Percentiles rank a stretch among this genome's conserved stretches.
Evolutionary conservation across 64 coral and sea anemone genomes (phyloP).

Genomic region (Pocillopora damicornis): DNA sequence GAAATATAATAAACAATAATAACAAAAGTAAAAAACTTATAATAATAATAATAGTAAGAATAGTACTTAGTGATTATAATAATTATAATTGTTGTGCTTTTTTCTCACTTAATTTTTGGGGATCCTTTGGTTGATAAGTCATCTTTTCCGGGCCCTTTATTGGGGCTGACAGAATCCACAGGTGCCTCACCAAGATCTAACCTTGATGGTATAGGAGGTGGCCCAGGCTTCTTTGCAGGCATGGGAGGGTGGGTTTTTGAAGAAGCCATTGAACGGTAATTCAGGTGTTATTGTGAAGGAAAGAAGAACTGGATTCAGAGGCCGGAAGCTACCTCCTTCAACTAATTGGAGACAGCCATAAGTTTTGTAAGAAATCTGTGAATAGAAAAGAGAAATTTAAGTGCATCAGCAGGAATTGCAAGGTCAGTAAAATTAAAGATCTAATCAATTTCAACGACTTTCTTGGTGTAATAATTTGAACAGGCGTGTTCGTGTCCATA

Average conservation of each 20-base stretch:
- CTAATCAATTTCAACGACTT: too few relatives aligned
- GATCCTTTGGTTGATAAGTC: conserved; percentile 1
- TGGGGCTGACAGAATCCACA: background rate
- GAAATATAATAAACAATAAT: background rate
- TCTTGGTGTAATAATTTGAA: too few relatives aligned
- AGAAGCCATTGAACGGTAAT: background rate
- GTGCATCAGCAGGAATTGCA: too few relatives aligned
- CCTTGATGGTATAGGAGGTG: conserved; percentile 55
- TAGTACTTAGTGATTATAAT: too few relatives aligned
- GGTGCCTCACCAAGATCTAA: conserved; percentile 51
- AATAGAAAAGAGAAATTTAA: too few relatives aligned
- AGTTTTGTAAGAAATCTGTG: background rate
- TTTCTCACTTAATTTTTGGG: background rate
- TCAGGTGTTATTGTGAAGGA: background rate
- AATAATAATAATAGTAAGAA: too few relatives aligned
- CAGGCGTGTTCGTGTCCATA: too few relatives aligned
- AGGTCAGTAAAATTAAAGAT: too few relatives aligned
- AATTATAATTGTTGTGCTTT: too few relatives aligned
- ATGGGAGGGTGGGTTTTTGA: background rate
- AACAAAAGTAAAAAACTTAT: too few relatives aligned
- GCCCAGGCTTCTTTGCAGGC: background rate
- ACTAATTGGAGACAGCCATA: background rate
- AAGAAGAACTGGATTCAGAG: too few relatives aligned
- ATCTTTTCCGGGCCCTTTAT: background rate
- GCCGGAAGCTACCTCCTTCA: background rate